Evolutionary conservation across 2,113 vertebrate genomes (phyloP).

Genomic region (Hemichromis elongatus): DNA sequence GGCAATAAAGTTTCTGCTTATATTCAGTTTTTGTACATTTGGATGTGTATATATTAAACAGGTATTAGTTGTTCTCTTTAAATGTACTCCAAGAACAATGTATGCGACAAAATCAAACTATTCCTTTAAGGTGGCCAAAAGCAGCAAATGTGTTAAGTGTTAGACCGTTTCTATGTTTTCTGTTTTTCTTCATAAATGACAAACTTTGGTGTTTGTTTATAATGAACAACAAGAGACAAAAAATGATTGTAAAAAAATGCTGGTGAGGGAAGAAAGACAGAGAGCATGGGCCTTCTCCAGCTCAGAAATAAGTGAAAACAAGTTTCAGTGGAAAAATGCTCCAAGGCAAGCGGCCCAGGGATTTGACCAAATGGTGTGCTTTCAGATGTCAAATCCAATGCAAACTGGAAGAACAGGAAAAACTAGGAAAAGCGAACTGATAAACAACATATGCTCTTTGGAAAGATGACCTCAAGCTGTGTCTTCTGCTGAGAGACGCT

Average conservation of each 20-base stretch:
- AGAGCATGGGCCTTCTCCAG: slow-evolving; percentile 8
- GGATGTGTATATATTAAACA: not conserved
- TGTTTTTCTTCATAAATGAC: not conserved
- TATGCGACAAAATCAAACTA: not conserved
- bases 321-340: slow-evolving; percentile 56
- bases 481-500: not conserved
- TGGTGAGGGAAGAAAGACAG: slow-evolving; percentile 1
- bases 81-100: not conserved
- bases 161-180: not conserved
- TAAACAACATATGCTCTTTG: slow-evolving; percentile 32
- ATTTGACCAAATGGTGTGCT: slow-evolving; percentile 41
- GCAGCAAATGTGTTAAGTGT: not conserved
- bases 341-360: slow-evolving; percentile 7
- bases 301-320: slow-evolving; percentile 56
- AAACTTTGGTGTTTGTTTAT: not conserved
- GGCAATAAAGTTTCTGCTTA: not conserved
- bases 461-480: not conserved
- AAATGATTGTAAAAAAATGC: slow-evolving; percentile 1
- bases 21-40: not conserved
- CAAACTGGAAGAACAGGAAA: slow-evolving; percentile 2
- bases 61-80: not conserved
- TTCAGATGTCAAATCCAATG: slow-evolving; percentile 40
- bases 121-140: slow-evolving; percentile 14
- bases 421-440: not conserved
- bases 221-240: not conserved